phyloP scores from a whole-genome alignment of 2,113 vertebrate species.

The Alligator mississippiensis region DNA sequence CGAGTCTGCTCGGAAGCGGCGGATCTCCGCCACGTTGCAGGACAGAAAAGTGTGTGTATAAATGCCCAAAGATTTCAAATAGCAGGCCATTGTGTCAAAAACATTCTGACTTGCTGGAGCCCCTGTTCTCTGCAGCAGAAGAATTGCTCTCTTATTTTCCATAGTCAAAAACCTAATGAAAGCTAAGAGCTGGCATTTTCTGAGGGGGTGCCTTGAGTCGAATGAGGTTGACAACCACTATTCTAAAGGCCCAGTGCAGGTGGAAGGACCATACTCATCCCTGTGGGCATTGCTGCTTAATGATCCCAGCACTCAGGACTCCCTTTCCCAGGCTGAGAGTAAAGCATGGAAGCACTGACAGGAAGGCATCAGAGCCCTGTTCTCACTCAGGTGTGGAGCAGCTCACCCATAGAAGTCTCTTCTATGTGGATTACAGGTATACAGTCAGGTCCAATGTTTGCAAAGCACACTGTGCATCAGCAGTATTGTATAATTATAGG shows the following conservation, averaged over 20 bases:
- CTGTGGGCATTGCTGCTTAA: background rate
- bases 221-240: background rate
- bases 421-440: background rate
- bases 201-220: background rate
- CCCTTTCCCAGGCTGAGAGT: background rate
- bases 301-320: no score
- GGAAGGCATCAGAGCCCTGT: background rate
- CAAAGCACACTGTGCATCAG: background rate
- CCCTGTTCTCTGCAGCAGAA: no score
- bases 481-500: background rate
- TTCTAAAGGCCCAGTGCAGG: background rate
- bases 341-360: background rate
- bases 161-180: no score
- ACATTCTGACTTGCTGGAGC: no score
- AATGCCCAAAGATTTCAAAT: no score
- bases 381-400: background rate
- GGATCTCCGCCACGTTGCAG: no score
- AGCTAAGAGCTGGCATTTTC: no score
- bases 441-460: background rate
- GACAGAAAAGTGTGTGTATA: no score
- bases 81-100: no score
- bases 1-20: no score
- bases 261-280: background rate
- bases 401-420: fast-evolving
- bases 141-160: no score